Conservation (phyloP, 1,140 invertebrate species). For the Drosophila saltans region DNA sequence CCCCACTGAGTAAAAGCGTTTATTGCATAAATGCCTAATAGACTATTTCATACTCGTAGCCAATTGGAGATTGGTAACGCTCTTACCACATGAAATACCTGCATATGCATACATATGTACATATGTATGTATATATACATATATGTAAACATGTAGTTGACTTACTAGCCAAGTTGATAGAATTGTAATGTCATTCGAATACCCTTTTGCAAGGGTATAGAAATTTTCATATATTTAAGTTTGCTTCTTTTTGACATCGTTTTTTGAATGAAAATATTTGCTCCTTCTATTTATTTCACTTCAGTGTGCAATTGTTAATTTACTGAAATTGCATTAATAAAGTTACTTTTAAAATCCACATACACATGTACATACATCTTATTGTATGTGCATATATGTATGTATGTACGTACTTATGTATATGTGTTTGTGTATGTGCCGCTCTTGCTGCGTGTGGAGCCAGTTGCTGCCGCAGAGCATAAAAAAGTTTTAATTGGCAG, state of each 20-base stretch:
- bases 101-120: too few relatives aligned
- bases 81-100: too few relatives aligned
- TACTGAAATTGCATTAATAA: conserved; percentile 78
- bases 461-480: conserved; percentile 62
- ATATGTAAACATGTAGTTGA: too few relatives aligned
- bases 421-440: conserved; percentile 21
- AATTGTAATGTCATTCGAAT: neutral
- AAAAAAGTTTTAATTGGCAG: conserved; percentile 79
- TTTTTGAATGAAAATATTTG: neutral
- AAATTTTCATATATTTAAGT: neutral
- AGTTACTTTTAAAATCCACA: conserved; percentile 60
- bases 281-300: conserved; percentile 5
- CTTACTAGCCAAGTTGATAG: neutral
- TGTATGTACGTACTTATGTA: conserved; percentile 5
- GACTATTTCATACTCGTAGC: too few relatives aligned
- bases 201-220: neutral
- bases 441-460: conserved; percentile 18
- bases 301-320: conserved; percentile 66
- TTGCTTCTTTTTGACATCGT: neutral
- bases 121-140: too few relatives aligned
- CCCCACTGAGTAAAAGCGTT: too few relatives aligned
- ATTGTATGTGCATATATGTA: neutral
- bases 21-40: too few relatives aligned
- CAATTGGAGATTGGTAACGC: too few relatives aligned
- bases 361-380: conserved; percentile 6